Conservation (phyloP, 2,888 invertebrate genomes). For the Troides helena region DNA sequence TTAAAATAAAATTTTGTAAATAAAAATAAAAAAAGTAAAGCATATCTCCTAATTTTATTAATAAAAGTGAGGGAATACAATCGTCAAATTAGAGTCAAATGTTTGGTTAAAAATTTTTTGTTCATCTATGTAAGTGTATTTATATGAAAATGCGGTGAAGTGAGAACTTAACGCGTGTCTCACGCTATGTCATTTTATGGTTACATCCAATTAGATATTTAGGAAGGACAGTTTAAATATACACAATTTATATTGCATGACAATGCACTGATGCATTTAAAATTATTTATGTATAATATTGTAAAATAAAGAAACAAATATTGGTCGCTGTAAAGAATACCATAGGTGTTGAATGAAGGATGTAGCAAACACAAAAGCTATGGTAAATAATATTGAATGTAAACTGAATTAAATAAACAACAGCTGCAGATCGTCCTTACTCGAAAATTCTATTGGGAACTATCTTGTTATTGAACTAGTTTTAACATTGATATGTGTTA, state of each 20-base stretch:
- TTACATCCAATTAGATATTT: constrained; percentile 21
- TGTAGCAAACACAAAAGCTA: too few relatives aligned
- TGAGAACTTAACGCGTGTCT: constrained; percentile 41
- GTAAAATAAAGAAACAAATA: neutral
- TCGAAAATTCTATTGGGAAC: too few relatives aligned
- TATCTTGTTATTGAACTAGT: too few relatives aligned
- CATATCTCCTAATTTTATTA: too few relatives aligned
- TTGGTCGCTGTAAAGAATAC: too few relatives aligned
- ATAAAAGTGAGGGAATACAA: too few relatives aligned
- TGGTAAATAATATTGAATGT: too few relatives aligned
- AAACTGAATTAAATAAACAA: too few relatives aligned
- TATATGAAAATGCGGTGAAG: constrained; percentile 38
- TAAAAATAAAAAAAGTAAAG: neutral
- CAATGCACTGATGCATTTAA: neutral
- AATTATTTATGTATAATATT: neutral
- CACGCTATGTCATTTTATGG: constrained; percentile 35
- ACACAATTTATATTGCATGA: neutral
- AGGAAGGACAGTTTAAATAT: constrained; percentile 27
- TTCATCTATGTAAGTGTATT: constrained; percentile 15
- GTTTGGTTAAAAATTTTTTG: neutral
- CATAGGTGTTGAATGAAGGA: too few relatives aligned
- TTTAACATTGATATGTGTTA: too few relatives aligned
- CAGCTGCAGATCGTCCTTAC: too few relatives aligned
- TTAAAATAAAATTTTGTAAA: neutral
- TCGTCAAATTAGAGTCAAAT: too few relatives aligned